Base-by-base conservation (phyloP, 2,888 invertebrate species). In the Myopa testacea region DNA sequence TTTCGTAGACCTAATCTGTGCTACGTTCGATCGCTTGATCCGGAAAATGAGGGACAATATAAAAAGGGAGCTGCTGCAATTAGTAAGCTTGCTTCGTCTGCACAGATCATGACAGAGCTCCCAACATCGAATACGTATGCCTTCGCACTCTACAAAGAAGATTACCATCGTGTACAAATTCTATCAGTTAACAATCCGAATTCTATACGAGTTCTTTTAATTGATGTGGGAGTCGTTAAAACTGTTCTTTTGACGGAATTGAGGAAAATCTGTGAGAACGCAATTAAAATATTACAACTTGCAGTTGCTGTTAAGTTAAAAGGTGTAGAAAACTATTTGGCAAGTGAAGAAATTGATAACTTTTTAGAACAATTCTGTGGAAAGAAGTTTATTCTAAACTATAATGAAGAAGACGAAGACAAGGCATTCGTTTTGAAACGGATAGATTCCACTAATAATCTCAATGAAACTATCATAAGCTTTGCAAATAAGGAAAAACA, bases 1-100 rank as follows among this genome's bases (percentile, higher is more conserved):
- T 80, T 81, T 68, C 79, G 78, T 12, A 70, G 79, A 10, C 34
- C 78, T 8, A 78, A 81, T 68, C 70, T 79, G 4, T 81, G 80
- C 40, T 80, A 52, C 14, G 69, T 81, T 37, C 80, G 80, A 40
- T 80, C 79, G 1, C 62, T 79, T 37, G 79, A 77, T 34, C 78
- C 79, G 0, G 50, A 70, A 0, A 19, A 45, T 55, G 45, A 75
- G 4, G 74, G 65, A 16, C 34, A 37, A 16, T 75, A 52, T 26
- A 16, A 5, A 16, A 75, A 67, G 65, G 55, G 65, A 12, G 4
- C 8, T 4, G 1, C 12, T 1, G 34, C 19, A 19, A 75, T 75
- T 3, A 65, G 52, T 10, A 68, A 68, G 4, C 68, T 8, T 55
- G 75, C 58, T 8, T n/a, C 50, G 8, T 52, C 58, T 14, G 75